A percentile compares a stretch with the other conserved stretches of the same genome.
These are phyloP conservation scores for Amazona guildingii DNA, from an alignment of 2,113 vertebrate genomes.

Conservation along the genomic window DNA sequence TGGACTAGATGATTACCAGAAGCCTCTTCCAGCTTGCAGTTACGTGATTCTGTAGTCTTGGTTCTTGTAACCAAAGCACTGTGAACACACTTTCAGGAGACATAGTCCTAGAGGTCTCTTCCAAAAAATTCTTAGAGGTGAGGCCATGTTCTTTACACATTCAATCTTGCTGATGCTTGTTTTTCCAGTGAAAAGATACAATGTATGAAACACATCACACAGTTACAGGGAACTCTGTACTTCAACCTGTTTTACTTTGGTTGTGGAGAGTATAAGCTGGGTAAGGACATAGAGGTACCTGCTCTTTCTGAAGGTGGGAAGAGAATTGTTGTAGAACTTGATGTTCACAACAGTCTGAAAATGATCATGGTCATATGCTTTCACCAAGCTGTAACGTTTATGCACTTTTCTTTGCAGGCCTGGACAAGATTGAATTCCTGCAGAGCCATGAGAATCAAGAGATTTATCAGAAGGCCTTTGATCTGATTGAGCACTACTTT, in stretches of 20 bases:
- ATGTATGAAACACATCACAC: neutral
- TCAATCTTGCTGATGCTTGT: neutral
- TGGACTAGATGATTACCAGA: neutral
- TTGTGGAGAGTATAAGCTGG: neutral
- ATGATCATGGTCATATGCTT: neutral
- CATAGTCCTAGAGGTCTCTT: neutral
- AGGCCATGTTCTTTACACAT: neutral
- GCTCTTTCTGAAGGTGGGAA: neutral
- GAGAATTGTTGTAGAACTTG: neutral
- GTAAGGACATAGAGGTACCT: neutral
- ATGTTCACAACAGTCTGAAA: neutral
- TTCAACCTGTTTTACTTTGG: neutral
- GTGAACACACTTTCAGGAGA: neutral
- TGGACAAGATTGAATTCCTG: conserved; percentile 98
- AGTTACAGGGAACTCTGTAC: neutral
- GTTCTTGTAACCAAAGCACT: neutral
- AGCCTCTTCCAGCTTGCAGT: neutral
- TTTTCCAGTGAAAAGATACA: neutral
- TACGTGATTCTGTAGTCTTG: neutral
- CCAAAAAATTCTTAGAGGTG: neutral
- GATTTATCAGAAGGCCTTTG: conserved; percentile 98
- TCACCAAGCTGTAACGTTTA: neutral
- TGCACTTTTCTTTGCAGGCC: conserved; percentile 73
- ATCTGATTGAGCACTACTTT: conserved; percentile 98
- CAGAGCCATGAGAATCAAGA: conserved; percentile 98